Evolutionary conservation across 2,113 vertebrate genomes (phyloP).

Genomic region (Brienomyrus longianalis): DNA sequence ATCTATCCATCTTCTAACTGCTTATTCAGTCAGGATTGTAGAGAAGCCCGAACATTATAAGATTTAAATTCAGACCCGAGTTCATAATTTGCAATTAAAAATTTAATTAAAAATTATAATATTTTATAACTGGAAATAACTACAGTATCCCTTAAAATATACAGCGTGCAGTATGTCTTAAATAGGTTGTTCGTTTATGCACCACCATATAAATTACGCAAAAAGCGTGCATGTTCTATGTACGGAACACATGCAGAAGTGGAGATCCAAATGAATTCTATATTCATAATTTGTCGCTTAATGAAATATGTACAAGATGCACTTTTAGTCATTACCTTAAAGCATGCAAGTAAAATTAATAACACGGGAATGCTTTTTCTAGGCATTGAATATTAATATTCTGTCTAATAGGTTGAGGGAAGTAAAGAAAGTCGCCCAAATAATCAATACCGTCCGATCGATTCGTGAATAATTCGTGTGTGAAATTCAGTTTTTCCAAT

Average conservation of each 20-base stretch:
- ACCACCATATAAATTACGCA: not conserved
- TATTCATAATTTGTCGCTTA: not conserved
- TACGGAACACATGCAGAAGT: not conserved
- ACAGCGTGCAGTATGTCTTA: not conserved
- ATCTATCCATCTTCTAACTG: not conserved
- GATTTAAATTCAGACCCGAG: not conserved
- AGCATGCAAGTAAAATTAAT: not conserved
- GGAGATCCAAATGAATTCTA: not conserved
- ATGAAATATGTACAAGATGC: not conserved
- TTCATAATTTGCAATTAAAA: not conserved
- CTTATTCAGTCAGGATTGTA: not conserved
- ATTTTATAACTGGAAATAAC: not conserved
- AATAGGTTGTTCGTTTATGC: not conserved
- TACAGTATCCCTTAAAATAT: not conserved
- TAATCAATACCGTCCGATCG: constrained; percentile 63
- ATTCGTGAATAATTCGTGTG: constrained; percentile 69
- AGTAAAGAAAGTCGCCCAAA: constrained; percentile 55
- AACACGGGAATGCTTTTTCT: constrained; percentile 23
- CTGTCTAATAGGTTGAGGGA: constrained; percentile 54
- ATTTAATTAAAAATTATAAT: not conserved
- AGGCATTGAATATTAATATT: constrained; percentile 51
- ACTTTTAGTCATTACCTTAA: not conserved
- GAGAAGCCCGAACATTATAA: not conserved
- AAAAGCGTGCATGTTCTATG: not conserved
- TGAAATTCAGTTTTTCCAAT: constrained; percentile 65